Evolutionary conservation across 30 jellyfish, hydroid and myxozoan species (phyloP).

Genomic region (Hydra vulgaris): DNA sequence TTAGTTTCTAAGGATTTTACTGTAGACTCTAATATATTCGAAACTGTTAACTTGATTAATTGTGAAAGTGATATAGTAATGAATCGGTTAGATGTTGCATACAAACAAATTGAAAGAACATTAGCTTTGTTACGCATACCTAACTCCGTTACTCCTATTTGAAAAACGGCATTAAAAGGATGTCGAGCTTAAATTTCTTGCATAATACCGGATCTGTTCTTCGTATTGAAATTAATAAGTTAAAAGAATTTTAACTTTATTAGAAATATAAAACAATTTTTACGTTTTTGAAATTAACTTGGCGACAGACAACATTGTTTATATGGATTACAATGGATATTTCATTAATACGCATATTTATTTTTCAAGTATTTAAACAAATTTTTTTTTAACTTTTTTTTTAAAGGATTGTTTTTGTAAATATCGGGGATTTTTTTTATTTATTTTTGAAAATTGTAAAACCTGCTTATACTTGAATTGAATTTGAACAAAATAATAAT

Average conservation of each 20-base stretch:
- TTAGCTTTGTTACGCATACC: slow-evolving; percentile 8
- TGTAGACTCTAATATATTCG: slow-evolving; percentile 1
- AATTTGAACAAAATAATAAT: too few relatives aligned
- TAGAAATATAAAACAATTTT: too few relatives aligned
- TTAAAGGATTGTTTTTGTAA: not conserved
- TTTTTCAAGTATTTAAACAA: not conserved
- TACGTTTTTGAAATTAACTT: too few relatives aligned
- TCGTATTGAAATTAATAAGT: too few relatives aligned
- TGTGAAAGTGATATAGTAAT: slow-evolving; percentile 17
- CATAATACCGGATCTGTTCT: not conserved
- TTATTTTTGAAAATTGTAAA: too few relatives aligned
- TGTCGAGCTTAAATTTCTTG: not conserved
- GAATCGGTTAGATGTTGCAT: slow-evolving; percentile 22
- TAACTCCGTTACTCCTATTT: not conserved
- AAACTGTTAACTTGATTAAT: not conserved
- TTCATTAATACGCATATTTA: not conserved
- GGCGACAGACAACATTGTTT: too few relatives aligned
- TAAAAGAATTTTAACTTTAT: too few relatives aligned
- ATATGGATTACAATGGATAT: not conserved
- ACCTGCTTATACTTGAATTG: not conserved
- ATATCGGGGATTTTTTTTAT: not conserved
- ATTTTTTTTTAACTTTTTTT: too few relatives aligned
- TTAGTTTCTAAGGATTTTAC: not conserved
- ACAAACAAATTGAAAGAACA: slow-evolving; percentile 25
- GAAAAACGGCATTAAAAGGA: not conserved